Evolutionary conservation across 2,797 vertebrate species (phyloP).

Genomic region (Protosalanx chinensis): DNA sequence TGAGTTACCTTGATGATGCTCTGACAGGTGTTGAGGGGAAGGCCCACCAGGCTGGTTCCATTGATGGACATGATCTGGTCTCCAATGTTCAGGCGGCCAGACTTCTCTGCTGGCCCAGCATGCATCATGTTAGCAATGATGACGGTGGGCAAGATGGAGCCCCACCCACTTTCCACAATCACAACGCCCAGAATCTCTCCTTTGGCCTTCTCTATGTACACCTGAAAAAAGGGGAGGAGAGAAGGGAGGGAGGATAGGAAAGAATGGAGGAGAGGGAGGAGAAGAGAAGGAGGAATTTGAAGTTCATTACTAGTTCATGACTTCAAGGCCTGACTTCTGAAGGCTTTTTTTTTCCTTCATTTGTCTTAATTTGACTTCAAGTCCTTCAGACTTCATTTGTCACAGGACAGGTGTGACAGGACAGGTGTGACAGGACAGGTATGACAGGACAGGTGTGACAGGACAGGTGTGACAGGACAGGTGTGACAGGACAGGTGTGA

Average conservation of each 20-base stretch:
- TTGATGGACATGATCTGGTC: conserved; percentile 99
- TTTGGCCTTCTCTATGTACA: conserved; percentile 92
- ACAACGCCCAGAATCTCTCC: conserved; percentile 94
- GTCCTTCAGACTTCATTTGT: too few species aligned
- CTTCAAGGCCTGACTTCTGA: too few species aligned
- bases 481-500: too few species aligned
- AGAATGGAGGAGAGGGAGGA: background rate
- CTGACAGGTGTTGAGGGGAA: conserved; percentile 94
- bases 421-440: too few species aligned
- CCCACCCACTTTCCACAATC: conserved; percentile 97
- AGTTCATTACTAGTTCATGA: too few species aligned
- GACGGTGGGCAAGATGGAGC: conserved; percentile 94
- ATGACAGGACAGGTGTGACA: too few species aligned
- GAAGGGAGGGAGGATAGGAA: conserved; percentile 7
- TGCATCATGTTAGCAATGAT: conserved; percentile 99
- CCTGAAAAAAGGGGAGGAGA: conserved; percentile 60
- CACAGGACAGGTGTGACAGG: too few species aligned
- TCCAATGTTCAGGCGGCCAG: conserved; percentile 89
- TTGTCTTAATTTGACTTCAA: too few species aligned
- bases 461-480: too few species aligned
- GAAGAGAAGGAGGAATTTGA: background rate
- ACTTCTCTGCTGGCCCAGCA: conserved; percentile 90
- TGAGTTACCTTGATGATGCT: conserved; percentile 92
- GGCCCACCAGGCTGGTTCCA: conserved; percentile 92
- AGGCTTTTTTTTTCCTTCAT: too few species aligned